Base-by-base conservation (phyloP, 2,888 invertebrate genomes). In the Tigriopus californicus region DNA sequence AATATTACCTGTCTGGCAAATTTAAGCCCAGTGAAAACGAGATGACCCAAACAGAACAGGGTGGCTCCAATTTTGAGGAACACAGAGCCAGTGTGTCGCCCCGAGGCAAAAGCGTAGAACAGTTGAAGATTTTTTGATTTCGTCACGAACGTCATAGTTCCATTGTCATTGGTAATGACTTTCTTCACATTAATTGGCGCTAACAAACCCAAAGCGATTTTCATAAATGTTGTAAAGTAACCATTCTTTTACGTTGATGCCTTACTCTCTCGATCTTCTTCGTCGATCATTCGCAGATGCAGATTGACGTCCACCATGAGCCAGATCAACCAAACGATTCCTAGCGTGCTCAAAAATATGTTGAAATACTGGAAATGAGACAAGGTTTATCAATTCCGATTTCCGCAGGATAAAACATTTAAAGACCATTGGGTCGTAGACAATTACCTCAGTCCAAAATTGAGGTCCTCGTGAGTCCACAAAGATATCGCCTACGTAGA, bases 21-120 rank as follows among this genome's bases (percentile, higher is more conserved):
- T 47, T 80, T 72, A 11, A 86, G 73, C 3, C 81, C 77, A 53
- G 81, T 80, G 71, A 85, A 83, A 11, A 85, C 80, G 66, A 86
- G 73, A 67, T 83, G 81, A 1, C 85, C 85, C 61, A 85, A 76
- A 49, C 85, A 85, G 67, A 86, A 86, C 63, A 76, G 85, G 66
- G 81, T 79, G 60, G 83, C 82, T 56, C 83, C 83, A 65, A 81
- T 70, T 73, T 83, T 83, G 20, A 83, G 74, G 68, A 81, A 84
- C 68, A 83, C 80, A 66, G 81, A 82, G 40, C 80, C 81, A 18
- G 80, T 79, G 70, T 83, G 82, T 63, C 81, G 71, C 58, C 82
- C 82, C 48, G 76, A 76, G 65, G 76, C 78, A 68, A 82, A 80
- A 68, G 67, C 66, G 62, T 70, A 69, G 63, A 64, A 61, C 61